Evolutionary conservation across 2,113 vertebrate genomes (phyloP).

Genomic region (Setophaga petechia): DNA sequence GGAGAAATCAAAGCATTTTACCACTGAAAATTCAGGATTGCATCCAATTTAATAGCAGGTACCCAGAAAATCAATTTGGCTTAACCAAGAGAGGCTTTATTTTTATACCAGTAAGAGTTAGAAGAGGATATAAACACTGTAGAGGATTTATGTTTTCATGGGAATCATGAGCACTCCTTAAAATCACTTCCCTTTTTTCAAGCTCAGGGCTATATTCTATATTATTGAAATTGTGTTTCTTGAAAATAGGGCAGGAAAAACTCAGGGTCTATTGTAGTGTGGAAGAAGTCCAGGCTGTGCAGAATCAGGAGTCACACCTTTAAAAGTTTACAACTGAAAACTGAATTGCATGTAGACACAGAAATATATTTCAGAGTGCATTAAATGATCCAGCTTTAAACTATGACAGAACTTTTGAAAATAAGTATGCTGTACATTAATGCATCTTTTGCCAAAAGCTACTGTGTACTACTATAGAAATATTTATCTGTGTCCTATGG

Average conservation of each 20-base stretch:
- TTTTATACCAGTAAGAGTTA: conserved; percentile 7
- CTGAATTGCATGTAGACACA: not conserved
- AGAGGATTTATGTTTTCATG: conserved; percentile 29
- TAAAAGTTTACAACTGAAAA: not conserved
- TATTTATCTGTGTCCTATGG: not conserved
- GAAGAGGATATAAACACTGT: conserved; percentile 14
- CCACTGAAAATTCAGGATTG: not conserved
- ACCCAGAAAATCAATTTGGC: not conserved
- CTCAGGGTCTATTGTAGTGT: not conserved
- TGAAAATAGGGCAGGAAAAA: conserved; percentile 3
- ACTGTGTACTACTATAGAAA: not conserved
- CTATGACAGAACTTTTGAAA: not conserved
- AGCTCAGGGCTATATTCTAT: not conserved
- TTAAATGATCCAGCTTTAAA: conserved; percentile 49
- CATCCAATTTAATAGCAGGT: conserved; percentile 22
- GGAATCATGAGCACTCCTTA: conserved; percentile 18
- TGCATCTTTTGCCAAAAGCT: not conserved
- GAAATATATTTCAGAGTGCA: not conserved
- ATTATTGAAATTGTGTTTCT: not conserved
- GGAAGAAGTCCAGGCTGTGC: not conserved
- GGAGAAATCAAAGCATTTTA: not conserved
- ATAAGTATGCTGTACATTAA: not conserved
- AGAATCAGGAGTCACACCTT: not conserved
- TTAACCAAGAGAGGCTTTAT: not conserved
- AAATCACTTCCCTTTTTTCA: conserved; percentile 30